phyloP scores from a whole-genome alignment of 2,797 vertebrate species.

The Rhinella marina region DNA sequence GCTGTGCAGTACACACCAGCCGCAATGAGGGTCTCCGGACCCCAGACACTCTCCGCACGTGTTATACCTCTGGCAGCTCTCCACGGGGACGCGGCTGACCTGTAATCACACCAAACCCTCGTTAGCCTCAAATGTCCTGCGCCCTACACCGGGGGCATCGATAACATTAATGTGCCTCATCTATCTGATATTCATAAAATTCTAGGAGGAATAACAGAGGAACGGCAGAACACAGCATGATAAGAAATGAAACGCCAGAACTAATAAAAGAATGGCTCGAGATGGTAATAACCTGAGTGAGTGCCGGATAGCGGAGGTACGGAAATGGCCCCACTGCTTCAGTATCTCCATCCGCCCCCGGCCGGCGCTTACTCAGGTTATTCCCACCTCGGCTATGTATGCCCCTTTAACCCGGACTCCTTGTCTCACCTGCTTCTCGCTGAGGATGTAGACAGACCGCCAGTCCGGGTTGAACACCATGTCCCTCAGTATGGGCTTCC shows the following conservation, averaged over 20 bases:
- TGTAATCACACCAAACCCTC: not conserved
- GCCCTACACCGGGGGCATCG: not conserved
- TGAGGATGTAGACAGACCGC: slow-evolving; percentile 86
- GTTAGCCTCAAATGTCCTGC: not conserved
- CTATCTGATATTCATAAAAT: not conserved
- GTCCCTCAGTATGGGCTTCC: slow-evolving; percentile 85
- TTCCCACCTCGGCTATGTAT: too few relatives aligned
- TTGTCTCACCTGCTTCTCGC: slow-evolving; percentile 84
- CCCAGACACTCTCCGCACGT: slow-evolving; percentile 75
- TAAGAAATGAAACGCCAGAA: too few relatives aligned
- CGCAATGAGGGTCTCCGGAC: slow-evolving; percentile 80
- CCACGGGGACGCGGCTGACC: slow-evolving; percentile 73
- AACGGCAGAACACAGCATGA: not conserved
- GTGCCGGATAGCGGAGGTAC: too few relatives aligned
- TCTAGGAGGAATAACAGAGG: not conserved
- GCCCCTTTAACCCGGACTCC: not conserved
- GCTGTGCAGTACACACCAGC: slow-evolving; percentile 82
- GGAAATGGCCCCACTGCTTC: too few relatives aligned
- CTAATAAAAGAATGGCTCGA: too few relatives aligned
- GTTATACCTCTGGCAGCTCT: slow-evolving; percentile 77
- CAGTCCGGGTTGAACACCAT: slow-evolving; percentile 89
- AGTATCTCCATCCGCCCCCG: too few relatives aligned
- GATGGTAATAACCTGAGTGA: too few relatives aligned
- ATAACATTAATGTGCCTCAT: too few relatives aligned
- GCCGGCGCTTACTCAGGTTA: too few relatives aligned